A percentile compares a stretch with the other conserved stretches of the same genome.
Evolutionary conservation across 2,888 invertebrate species (phyloP).

Genomic region (Portevinia maculata): DNA sequence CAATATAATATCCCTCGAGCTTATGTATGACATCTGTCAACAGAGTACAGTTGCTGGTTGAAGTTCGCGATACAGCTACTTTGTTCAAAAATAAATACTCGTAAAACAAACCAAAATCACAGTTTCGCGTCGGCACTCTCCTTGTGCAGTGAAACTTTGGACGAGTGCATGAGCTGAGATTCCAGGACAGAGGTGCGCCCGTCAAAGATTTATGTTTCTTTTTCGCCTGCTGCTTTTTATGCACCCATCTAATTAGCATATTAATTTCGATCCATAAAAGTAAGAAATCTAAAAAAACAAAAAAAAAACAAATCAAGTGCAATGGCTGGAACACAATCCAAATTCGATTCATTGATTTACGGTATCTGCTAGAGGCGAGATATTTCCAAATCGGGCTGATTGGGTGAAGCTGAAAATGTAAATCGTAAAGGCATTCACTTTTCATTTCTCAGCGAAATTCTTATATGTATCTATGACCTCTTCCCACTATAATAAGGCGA

Average conservation of each 20-base stretch:
- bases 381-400: constrained; percentile 8
- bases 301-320: constrained; percentile 20
- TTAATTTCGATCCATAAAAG: constrained; percentile 44
- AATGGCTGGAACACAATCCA: constrained; percentile 24
- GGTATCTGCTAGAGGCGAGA: constrained; percentile 19
- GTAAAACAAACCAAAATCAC: neutral
- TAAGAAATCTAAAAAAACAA: constrained; percentile 9
- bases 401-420: neutral
- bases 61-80: constrained; percentile 40
- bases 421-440: constrained; percentile 15
- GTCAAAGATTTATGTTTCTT: constrained; percentile 46
- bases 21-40: constrained; percentile 61
- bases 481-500: constrained; percentile 1
- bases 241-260: constrained; percentile 58
- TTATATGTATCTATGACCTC: constrained; percentile 27
- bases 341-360: constrained; percentile 31
- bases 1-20: constrained; percentile 56
- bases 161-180: constrained; percentile 8
- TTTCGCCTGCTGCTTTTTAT: constrained; percentile 14
- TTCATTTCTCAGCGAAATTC: constrained; percentile 7
- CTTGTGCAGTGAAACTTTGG: constrained; percentile 7
- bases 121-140: constrained; percentile 23
- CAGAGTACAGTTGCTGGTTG: constrained; percentile 18
- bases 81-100: constrained; percentile 14
- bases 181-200: constrained; percentile 53